A percentile compares a stretch with the other conserved stretches of the same genome.
Evolutionary conservation across 2,113 vertebrate species (phyloP).

Genomic region (Poeciliopsis turrubarensis): DNA sequence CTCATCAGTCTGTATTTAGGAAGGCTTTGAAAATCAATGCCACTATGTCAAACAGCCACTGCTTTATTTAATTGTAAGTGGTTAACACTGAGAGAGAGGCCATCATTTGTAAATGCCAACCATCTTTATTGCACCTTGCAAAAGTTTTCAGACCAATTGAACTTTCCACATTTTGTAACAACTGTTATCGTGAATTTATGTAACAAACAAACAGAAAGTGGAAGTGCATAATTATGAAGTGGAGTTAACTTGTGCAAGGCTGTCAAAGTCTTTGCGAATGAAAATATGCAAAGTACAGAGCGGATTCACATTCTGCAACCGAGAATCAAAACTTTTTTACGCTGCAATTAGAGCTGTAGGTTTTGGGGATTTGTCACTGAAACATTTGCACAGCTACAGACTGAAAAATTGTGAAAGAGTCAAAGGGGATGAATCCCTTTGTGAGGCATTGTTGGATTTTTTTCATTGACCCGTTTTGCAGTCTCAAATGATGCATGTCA

Average conservation of each 20-base stretch:
- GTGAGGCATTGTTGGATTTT: not conserved
- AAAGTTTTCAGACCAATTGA: not conserved
- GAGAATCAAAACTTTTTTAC: not conserved
- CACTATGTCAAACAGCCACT: not conserved
- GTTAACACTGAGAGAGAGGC: not conserved
- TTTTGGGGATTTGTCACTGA: not conserved
- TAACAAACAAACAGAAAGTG: not conserved
- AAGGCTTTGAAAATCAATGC: conserved; percentile 8
- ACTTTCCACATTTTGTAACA: not conserved
- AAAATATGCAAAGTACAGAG: not conserved
- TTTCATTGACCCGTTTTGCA: not conserved
- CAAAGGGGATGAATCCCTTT: not conserved
- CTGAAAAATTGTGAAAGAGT: not conserved
- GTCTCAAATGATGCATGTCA: not conserved
- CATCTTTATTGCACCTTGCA: not conserved
- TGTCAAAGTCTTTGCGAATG: not conserved
- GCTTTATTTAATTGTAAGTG: not conserved
- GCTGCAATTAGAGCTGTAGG: not conserved
- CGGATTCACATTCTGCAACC: not conserved
- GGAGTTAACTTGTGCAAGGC: not conserved
- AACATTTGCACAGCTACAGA: not conserved
- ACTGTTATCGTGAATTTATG: no score
- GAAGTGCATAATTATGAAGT: not conserved
- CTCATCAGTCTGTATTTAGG: not conserved
- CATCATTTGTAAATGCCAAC: not conserved